A percentile compares a stretch with the other conserved stretches of the same genome.
Conservation (phyloP, 2,888 invertebrate genomes). For the Agrochola lota region DNA sequence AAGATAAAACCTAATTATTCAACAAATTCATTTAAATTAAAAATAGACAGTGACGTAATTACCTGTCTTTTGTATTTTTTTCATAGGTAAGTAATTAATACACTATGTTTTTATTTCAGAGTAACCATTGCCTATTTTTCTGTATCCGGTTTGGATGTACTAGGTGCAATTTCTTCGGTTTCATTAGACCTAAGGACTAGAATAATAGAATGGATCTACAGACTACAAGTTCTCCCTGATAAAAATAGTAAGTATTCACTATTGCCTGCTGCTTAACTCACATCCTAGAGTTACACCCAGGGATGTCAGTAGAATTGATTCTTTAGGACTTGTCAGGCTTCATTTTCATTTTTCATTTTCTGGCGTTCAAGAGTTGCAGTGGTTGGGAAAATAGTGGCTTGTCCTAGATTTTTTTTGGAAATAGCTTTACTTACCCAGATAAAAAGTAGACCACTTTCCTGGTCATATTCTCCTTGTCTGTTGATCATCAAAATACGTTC, state of each 20-base stretch:
- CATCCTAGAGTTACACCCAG: neutral
- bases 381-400: neutral
- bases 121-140: constrained; percentile 96
- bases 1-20: neutral
- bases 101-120: constrained; percentile 83
- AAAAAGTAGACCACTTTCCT: neutral
- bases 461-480: neutral
- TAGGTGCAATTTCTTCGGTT: constrained; percentile 94
- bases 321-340: neutral
- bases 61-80: constrained; percentile 13
- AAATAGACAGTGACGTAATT: neutral
- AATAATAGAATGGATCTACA: constrained; percentile 98
- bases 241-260: constrained; percentile 83
- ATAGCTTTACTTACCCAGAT: too few relatives aligned
- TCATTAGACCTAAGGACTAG: constrained; percentile 91
- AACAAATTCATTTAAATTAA: neutral
- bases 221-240: constrained; percentile 93
- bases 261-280: neutral
- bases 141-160: constrained; percentile 97
- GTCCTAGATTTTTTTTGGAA: too few relatives aligned
- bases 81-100: neutral
- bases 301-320: neutral
- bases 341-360: too few relatives aligned
- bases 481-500: neutral
- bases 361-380: neutral